phyloP scores from a whole-genome alignment of 2,113 vertebrate species.

The Cebidichthys violaceus region DNA sequence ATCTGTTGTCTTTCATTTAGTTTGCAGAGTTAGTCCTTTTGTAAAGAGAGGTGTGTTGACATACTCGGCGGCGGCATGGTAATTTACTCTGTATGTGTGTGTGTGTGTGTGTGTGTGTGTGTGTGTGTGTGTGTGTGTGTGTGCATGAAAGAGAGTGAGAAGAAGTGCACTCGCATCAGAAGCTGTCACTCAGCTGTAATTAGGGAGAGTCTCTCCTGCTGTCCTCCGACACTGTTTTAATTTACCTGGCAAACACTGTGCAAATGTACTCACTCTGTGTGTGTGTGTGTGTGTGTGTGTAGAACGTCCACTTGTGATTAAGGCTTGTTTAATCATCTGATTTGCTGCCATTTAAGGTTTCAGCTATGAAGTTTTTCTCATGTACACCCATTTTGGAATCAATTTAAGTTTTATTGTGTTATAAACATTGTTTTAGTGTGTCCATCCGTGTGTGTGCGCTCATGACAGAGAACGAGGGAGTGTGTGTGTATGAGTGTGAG shows the following conservation, averaged over 20 bases:
- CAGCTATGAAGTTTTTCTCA: slow-evolving; percentile 4
- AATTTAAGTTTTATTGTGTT: slow-evolving; percentile 7
- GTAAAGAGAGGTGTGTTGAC: slow-evolving; percentile 73
- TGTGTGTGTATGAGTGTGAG: slow-evolving; percentile 42
- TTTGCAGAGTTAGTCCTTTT: slow-evolving; percentile 64
- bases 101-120: slow-evolving; percentile 28
- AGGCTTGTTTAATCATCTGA: slow-evolving; percentile 51
- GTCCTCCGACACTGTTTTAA: slow-evolving; percentile 58
- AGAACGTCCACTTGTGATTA: slow-evolving; percentile 30
- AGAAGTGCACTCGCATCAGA: slow-evolving; percentile 42
- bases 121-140: slow-evolving; percentile 23
- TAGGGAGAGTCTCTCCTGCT: slow-evolving; percentile 61
- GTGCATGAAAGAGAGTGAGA: slow-evolving; percentile 7
- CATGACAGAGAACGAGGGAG: background rate
- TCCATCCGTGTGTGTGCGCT: slow-evolving; percentile 29
- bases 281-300: background rate
- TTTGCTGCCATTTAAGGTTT: slow-evolving; percentile 29
- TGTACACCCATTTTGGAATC: slow-evolving; percentile 18
- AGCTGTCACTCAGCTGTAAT: slow-evolving; percentile 74
- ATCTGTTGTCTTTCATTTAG: slow-evolving; percentile 77
- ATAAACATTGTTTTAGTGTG: slow-evolving; percentile 9
- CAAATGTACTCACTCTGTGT: slow-evolving; percentile 36
- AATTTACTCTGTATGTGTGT: slow-evolving; percentile 49
- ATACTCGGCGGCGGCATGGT: slow-evolving; percentile 45
- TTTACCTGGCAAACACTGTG: slow-evolving; percentile 66